Base-by-base conservation (phyloP, 2,888 invertebrate genomes). In the Sycophila texana region DNA sequence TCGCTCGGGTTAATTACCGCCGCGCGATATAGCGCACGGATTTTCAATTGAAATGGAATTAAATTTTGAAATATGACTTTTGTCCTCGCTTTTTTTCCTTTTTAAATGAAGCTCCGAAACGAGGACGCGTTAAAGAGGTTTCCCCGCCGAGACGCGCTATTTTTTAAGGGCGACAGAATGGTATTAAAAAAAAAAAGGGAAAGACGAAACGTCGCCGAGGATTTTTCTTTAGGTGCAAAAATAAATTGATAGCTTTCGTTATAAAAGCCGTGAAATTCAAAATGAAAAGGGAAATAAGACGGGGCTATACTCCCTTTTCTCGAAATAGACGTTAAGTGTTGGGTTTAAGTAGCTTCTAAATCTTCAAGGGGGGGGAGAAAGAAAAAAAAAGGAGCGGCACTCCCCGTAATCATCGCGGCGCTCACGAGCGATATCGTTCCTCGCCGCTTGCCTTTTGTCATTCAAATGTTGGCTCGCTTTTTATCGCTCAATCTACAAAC, bases 301-400 rank as follows among this genome's bases (percentile, higher is more conserved):
- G 22, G 30, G 13, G 53, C 53, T n/a, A n/a, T 55, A 22, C 16
- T 7, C 58, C 14, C 39, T 61, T 30, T 39, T 39, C 61, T 74
- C 65, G 60, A 76, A 79, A 79, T 75, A 79, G 67, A 79, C 67
- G 60, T 72, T 76, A 76, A 79, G 67, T 76, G 79, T 66, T 55
- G 66, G 49, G 39, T 77, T 66, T 74, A 74, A 78, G 68, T 68
- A 74, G 76, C 72, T 70, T 77, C 70, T 74, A 77, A 77, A 77
- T 76, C 80, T 70, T 66, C 26, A 30, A 13, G 16, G 13, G 63
- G 51, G 49, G 13, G 63, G 51, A 20, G 39, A 61, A 57, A 51
- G 61, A 57, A 60, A n/a, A 30, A 14, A 22, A 18, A 18, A 7
- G 20, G 13, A 66, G 65, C 61, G 0, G 20, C 30, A 22, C 67